Evolutionary conservation across 1,140 invertebrate species (phyloP), one percentile per base, ranked within the genome.

Genomic region (Heliconius hewitsoni): DNA sequence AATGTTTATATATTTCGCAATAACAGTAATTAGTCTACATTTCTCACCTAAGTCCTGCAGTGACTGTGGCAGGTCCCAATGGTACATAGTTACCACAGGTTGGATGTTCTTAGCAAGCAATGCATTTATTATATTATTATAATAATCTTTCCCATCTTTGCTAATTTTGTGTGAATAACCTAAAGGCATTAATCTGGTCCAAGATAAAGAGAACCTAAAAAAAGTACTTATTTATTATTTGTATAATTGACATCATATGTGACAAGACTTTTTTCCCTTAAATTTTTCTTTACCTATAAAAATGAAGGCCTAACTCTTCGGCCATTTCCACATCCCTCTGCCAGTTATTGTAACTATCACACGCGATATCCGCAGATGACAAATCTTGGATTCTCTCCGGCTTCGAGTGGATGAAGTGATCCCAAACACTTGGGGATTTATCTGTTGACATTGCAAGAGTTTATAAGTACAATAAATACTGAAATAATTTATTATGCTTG

Each of bases 121-220:
- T 37, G 91, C 95, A 77, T 96, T 85, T 19, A 96, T 95, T 4
- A 97, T 82, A 30, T 95, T 89, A 80, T 95, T 95, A 89, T 89
- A 91, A 76, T 86, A 91, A 4, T 42, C 73, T 39, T 73, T 80
- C 39, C 87, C 89, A 37, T 88, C 87, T 73, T 87, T 82, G 71
- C 87, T 90, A 19, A 89, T 78, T 1, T 79, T 8, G 42, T 87
- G 79, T 0, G 80, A 2, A 11, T 83, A 86, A 11, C 89, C 89
- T 1, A 23, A 83, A 0, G 89, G 89, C n/a, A 75, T 50, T 1
- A 90, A 72, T 9, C 89, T 82, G 1, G 87, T 13, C 89, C 89
- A 90, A 0, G 88, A 83, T 76, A 90, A 79, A 1, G 89, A 90
- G 66, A 90, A 89, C 52, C 87, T 89, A 74, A 16, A 57, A 57